Conservation (phyloP, 2,888 invertebrate species). For the Diachrysia chrysitis region DNA sequence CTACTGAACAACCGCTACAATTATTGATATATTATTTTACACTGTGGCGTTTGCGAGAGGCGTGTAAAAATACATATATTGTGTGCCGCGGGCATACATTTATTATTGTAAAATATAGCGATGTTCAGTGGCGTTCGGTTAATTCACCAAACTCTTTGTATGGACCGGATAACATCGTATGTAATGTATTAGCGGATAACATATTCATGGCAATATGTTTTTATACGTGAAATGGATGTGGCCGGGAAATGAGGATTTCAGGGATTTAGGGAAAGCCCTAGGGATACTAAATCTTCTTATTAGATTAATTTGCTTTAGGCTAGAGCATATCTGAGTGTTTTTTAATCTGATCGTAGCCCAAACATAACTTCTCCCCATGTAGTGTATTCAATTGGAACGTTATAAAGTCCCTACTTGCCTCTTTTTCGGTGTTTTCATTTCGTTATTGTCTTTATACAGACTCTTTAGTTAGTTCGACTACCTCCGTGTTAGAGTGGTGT, state of each 20-base stretch:
- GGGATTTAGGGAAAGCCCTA: not conserved
- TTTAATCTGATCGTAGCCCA: not conserved
- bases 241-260: not conserved
- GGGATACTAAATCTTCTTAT: not conserved
- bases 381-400: not conserved
- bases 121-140: conserved; percentile 52
- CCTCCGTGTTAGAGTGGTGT: too few relatives aligned
- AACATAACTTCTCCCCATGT: not conserved
- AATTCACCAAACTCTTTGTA: conserved; percentile 47
- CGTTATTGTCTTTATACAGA: not conserved
- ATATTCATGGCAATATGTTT: conserved; percentile 53
- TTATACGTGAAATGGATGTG: conserved; percentile 12
- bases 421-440: too few relatives aligned
- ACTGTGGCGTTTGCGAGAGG: conserved; percentile 40
- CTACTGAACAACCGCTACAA: not conserved
- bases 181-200: conserved; percentile 46
- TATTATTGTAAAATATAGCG: conserved; percentile 65
- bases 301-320: conserved; percentile 2
- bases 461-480: not conserved
- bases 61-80: conserved; percentile 61
- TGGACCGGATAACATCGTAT: conserved; percentile 44
- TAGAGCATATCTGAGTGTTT: not conserved
- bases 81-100: conserved; percentile 55
- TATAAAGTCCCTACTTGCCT: too few relatives aligned
- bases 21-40: conserved; percentile 5